These are phyloP conservation scores for Datnioides undecimradiatus DNA, from an alignment of 2,113 vertebrate genomes.

Conservation along the genomic window DNA sequence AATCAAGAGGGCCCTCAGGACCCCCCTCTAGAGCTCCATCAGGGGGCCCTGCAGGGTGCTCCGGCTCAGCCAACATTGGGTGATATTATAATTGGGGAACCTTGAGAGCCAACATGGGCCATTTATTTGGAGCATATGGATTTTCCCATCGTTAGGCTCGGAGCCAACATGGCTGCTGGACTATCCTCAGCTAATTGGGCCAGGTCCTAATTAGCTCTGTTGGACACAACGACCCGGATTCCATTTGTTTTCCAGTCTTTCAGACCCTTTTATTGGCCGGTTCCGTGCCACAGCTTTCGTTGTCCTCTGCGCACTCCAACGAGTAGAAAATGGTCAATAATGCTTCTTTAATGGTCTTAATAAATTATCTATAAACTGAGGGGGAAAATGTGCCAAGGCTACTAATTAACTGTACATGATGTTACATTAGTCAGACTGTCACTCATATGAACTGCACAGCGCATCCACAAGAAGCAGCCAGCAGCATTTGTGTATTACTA, in stretches of 20 bases:
- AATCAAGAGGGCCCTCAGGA: conserved; percentile 46
- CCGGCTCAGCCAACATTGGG: conserved; percentile 61
- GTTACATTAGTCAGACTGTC: conserved; percentile 37
- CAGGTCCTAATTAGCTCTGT: conserved; percentile 76
- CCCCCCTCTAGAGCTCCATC: conserved; percentile 50
- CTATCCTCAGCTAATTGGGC: conserved; percentile 80
- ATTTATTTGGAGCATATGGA: conserved; percentile 85
- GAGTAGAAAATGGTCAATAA: conserved; percentile 7
- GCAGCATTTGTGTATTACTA: conserved; percentile 2
- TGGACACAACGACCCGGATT: conserved; percentile 63
- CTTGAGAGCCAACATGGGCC: conserved; percentile 69
- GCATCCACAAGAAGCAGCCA: not conserved
- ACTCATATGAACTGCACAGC: not conserved
- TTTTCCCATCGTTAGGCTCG: conserved; percentile 81
- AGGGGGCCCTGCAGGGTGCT: conserved; percentile 61
- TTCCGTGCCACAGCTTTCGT: conserved; percentile 38
- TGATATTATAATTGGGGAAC: conserved; percentile 78
- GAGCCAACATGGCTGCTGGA: conserved; percentile 79
- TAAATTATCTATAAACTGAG: conserved; percentile 18
- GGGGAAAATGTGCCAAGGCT: not conserved
- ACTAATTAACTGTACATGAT: conserved; percentile 20
- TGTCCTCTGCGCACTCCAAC: conserved; percentile 1
- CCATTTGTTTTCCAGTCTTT: conserved; percentile 53
- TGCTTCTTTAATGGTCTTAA: conserved; percentile 12
- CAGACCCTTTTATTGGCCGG: conserved; percentile 48